Evolutionary conservation across 1,140 invertebrate species (phyloP), one percentile per base, ranked within the genome.

Genomic region (Popillia japonica): DNA sequence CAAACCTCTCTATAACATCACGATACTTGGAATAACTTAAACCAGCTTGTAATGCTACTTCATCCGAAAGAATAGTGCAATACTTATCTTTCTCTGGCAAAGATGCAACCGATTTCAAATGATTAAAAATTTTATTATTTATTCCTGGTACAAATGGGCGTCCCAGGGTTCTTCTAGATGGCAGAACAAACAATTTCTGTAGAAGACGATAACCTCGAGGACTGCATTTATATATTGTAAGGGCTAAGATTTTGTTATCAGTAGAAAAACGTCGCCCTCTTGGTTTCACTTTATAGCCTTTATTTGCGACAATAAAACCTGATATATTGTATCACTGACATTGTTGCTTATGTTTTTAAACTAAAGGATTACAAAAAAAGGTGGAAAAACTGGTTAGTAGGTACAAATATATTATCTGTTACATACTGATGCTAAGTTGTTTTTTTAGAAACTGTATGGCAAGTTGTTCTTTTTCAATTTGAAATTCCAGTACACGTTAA

Each of bases 91-190:
- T 59, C 14, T 42, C 34, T 55, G 77, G 10, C 73, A 79, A 75
- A 23, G 75, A 78, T 27, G 75, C 27, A 23, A 72, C 14, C 59
- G 22, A n/a, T 77, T 78, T 41, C 41, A 79, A 77, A 75, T 79
- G n/a, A 48, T 79, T 22, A 1, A 81, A 59, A 20, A 81, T 23
- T 48, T 40, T 14, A 11, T 40, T 1, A 76, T 76, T 80, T 11
- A 80, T 78, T 64, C 78, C 80, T 44, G 40, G 20, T 55, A 59
- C 10, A 48, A 80, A 79, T 44, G 72, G 34, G 10, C 3, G 2
- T 64, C 78, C 79, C 34, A 81, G 74, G 61, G 64, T 79, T 76
- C 73, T 76, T 48, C 61, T 20, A 17, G 80, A 79, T n/a, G 80
- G 75, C 20, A 80, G 77, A 9, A 64, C 42, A 80, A 80, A 80